A percentile compares a stretch with the other conserved stretches of the same genome.
phyloP scores from a whole-genome alignment of 2,797 vertebrate genomes.

The Oophaga sylvatica region DNA sequence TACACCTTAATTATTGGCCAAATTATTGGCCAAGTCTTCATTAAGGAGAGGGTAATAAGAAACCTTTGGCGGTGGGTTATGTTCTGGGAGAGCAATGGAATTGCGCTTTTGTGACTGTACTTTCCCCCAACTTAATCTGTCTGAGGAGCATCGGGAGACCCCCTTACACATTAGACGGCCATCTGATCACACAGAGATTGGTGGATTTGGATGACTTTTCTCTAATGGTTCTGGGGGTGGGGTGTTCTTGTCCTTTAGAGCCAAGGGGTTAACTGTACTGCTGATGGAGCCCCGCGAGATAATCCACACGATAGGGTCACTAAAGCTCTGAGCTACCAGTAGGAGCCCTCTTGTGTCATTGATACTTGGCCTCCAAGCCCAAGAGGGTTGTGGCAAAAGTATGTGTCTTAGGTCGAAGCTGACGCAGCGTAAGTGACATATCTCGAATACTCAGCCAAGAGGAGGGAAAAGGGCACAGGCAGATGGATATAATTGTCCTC shows the following conservation, averaged over 20 bases:
- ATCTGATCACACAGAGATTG: too few relatives aligned
- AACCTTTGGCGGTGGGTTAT: too few relatives aligned
- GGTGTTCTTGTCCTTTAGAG: background rate
- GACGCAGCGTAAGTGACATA: conserved; percentile 37
- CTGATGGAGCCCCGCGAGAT: conserved; percentile 11
- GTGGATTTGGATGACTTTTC: too few relatives aligned
- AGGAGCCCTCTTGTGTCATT: conserved; percentile 43
- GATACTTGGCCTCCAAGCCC: conserved; percentile 33
- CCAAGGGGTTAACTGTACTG: conserved; percentile 20
- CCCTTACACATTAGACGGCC: too few relatives aligned
- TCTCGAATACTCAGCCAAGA: conserved; percentile 37
- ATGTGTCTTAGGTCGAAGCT: conserved; percentile 48
- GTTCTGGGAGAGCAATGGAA: too few relatives aligned
- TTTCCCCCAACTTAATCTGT: too few relatives aligned
- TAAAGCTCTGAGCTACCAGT: background rate
- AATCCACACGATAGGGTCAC: conserved; percentile 24
- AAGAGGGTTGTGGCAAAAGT: conserved; percentile 31
- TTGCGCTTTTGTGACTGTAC: too few relatives aligned
- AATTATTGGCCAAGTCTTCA: too few relatives aligned
- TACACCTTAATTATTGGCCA: too few relatives aligned
- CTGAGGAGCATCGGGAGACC: too few relatives aligned
- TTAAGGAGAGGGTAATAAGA: too few relatives aligned
- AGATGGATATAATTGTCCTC: conserved; percentile 31
- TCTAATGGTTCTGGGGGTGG: background rate
- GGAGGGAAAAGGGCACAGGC: conserved; percentile 35